Evolutionary conservation across 2,797 vertebrate species (phyloP).

Genomic region (Mormyrus hasselquistii): DNA sequence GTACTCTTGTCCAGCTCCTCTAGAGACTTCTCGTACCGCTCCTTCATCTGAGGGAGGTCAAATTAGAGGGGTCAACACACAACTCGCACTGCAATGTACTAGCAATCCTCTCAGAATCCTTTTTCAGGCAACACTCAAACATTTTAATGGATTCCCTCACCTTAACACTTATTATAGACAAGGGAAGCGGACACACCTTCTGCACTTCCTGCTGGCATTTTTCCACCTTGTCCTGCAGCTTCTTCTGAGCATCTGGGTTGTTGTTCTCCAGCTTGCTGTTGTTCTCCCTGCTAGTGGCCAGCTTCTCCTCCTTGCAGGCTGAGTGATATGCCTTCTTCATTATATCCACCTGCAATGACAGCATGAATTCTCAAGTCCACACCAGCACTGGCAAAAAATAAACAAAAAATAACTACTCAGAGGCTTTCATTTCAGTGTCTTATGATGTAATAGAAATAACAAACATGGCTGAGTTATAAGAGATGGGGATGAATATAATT

Average conservation of each 20-base stretch:
- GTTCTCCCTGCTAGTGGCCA: slow-evolving; percentile 81
- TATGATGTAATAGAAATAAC: background rate
- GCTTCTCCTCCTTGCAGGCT: slow-evolving; percentile 92
- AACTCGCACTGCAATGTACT: background rate
- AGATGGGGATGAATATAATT: background rate
- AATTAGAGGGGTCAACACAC: background rate
- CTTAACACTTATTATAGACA: background rate
- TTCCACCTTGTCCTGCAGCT: slow-evolving; percentile 94
- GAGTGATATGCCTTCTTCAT: slow-evolving; percentile 85
- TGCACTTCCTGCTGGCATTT: slow-evolving; percentile 90
- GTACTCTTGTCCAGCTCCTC: slow-evolving; percentile 84
- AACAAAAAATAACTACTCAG: background rate
- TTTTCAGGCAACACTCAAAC: background rate
- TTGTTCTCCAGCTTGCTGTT: slow-evolving; percentile 87
- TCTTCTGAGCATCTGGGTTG: slow-evolving; percentile 88
- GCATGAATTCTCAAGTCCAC: background rate
- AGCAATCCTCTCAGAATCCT: background rate
- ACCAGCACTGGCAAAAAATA: background rate
- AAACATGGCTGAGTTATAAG: background rate
- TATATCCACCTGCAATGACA: slow-evolving; percentile 62
- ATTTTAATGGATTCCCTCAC: background rate
- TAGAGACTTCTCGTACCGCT: slow-evolving; percentile 86
- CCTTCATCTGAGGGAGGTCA: slow-evolving; percentile 67
- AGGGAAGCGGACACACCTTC: slow-evolving; percentile 65
- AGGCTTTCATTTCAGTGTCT: background rate